Percentiles rank a stretch among this genome's conserved stretches.
Evolutionary conservation across 2,113 vertebrate genomes (phyloP).

Genomic region (Clupea harengus): DNA sequence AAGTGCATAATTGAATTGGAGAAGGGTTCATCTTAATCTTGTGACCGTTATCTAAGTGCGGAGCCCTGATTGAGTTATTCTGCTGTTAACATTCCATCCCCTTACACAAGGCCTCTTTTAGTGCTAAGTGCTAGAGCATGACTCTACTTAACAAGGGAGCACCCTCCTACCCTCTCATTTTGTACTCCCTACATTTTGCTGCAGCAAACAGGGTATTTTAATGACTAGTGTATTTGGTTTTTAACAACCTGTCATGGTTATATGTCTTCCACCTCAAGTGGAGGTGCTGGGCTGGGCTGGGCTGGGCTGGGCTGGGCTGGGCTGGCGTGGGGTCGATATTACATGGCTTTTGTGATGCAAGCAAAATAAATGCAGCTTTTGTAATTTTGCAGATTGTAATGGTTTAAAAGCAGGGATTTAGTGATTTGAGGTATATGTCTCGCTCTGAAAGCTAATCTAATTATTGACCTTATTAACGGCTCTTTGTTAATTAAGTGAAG

Average conservation of each 20-base stretch:
- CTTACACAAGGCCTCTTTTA: conserved; percentile 54
- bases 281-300: too few species aligned
- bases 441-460: conserved; percentile 1
- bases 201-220: not conserved
- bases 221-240: conserved; percentile 1
- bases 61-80: conserved; percentile 55
- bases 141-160: conserved; percentile 53
- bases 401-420: not conserved
- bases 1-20: conserved; percentile 57
- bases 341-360: not conserved
- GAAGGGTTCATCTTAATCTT: conserved; percentile 52
- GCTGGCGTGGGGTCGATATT: too few species aligned
- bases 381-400: not conserved
- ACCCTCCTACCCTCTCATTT: conserved; percentile 31
- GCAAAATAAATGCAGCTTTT: not conserved
- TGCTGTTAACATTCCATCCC: conserved; percentile 42
- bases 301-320: not conserved
- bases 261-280: not conserved
- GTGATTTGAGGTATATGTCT: not conserved
- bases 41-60: conserved; percentile 61
- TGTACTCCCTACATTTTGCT: not conserved
- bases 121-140: conserved; percentile 63
- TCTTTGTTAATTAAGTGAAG: conserved; percentile 3
- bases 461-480: not conserved
- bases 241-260: not conserved